phyloP scores from a whole-genome alignment of 2,113 vertebrate species.

The Callocephalon fimbriatum region DNA sequence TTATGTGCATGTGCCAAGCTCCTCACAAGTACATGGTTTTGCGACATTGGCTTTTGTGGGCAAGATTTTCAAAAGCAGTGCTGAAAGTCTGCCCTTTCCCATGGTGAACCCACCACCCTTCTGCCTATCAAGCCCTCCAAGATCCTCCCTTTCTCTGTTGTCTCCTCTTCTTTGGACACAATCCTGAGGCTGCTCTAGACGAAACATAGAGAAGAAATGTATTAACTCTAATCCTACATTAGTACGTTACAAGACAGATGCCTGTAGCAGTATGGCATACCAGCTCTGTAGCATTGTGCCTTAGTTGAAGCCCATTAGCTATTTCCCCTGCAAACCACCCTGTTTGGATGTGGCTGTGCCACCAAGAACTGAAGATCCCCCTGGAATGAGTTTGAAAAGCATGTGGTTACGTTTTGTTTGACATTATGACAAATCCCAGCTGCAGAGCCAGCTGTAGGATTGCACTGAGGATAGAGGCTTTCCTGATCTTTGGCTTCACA shows the following conservation, averaged over 20 bases:
- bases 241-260: rapidly evolving
- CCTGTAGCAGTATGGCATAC: background rate
- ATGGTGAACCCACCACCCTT: background rate
- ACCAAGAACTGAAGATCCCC: background rate
- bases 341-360: background rate
- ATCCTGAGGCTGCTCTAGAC: background rate
- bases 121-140: background rate
- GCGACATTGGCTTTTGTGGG: background rate
- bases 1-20: background rate
- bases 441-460: background rate
- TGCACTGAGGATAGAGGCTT: background rate
- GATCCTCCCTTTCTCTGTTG: background rate
- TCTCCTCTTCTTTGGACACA: background rate
- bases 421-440: conserved; percentile 1
- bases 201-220: background rate
- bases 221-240: background rate
- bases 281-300: background rate
- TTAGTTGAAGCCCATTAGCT: background rate
- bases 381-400: background rate
- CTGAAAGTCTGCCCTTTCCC: background rate
- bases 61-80: background rate
- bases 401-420: background rate
- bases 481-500: background rate
- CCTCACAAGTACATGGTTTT: background rate
- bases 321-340: background rate